Base-by-base conservation (phyloP, 1,140 invertebrate species). In the Drusus annulatus region DNA sequence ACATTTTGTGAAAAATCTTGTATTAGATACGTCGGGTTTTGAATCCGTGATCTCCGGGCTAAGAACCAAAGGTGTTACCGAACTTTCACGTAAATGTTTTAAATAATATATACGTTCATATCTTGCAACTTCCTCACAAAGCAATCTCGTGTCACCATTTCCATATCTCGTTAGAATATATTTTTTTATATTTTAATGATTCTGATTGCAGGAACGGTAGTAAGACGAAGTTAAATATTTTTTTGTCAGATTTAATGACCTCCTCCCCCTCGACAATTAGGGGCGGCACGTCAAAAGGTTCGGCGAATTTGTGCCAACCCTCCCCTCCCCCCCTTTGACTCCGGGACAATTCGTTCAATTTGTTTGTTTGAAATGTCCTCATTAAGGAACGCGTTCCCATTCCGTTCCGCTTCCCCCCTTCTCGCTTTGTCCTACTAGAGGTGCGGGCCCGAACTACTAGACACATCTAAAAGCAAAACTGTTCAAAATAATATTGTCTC, bases 311-410 rank as follows among this genome's bases (percentile, higher is more conserved):
- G 63, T 58, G 52, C 50, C n/a, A 65, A 28, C 6, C 74, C 76
- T 21, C 50, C 50, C 52, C 65, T n/a, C 74, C 63, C 50, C 50
- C 50, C 52, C 65, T 69, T 69, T 69, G 65, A 69, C 65, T 69
- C 36, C 6, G 51, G 69, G 51, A 74, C 69, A 74, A 74, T 74
- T 74, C 45, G 62, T 77, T 77, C 78, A 79, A 79, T 79, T 73
- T 79, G 78, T 79, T 79, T 79, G 78, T 62, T 79, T 68, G 69
- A 79, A 79, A 79, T 31, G 78, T 45, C 52, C 65, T 79, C 78
- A 74, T 79, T 79, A 79, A 79, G 54, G 78, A 56, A 10, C 62
- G 63, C 58, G 75, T 77, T 50, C 19, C 21, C 52, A 17, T 3
- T 77, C n/a, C 36, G 28, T 25, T 15, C 71, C 17, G 17, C n/a